These are phyloP conservation scores for Poeciliopsis occidentalis DNA, from an alignment of 2,113 vertebrate genomes.

Conservation along the genomic window DNA sequence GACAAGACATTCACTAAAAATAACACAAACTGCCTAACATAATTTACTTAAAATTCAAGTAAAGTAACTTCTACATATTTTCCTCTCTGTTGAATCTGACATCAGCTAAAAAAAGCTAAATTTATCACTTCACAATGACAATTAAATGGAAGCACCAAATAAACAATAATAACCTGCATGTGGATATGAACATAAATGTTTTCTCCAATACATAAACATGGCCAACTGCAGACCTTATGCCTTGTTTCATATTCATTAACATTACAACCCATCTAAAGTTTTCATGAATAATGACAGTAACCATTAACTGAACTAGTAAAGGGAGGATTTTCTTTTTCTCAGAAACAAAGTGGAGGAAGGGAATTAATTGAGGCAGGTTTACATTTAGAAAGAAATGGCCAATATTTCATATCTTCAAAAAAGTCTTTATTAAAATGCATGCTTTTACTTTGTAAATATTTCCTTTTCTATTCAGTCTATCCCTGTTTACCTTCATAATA, in stretches of 20 bases:
- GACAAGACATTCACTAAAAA: no score
- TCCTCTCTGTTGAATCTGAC: no score
- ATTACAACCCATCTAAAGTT: not conserved
- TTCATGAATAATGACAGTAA: not conserved
- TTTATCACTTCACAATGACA: not conserved
- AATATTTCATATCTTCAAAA: not conserved
- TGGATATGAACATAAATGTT: no score
- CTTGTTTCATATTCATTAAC: not conserved
- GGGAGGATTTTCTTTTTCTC: not conserved
- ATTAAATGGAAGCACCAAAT: not conserved
- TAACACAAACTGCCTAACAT: no score
- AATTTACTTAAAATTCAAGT: no score
- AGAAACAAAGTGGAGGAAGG: not conserved
- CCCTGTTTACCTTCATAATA: slow-evolving; percentile 9
- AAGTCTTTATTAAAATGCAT: not conserved
- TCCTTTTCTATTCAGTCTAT: slow-evolving; percentile 15
- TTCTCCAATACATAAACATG: no score
- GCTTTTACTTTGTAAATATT: slow-evolving; percentile 5
- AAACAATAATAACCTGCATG: not conserved
- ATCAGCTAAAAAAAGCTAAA: no score
- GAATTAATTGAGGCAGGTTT: not conserved
- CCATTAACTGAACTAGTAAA: not conserved
- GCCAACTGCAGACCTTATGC: no score
- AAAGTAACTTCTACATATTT: no score
- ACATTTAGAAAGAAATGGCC: not conserved